A percentile compares a stretch with the other conserved stretches of the same genome.
Evolutionary conservation across 2,797 vertebrate genomes (phyloP).

Genomic region (Perodicticus potto): DNA sequence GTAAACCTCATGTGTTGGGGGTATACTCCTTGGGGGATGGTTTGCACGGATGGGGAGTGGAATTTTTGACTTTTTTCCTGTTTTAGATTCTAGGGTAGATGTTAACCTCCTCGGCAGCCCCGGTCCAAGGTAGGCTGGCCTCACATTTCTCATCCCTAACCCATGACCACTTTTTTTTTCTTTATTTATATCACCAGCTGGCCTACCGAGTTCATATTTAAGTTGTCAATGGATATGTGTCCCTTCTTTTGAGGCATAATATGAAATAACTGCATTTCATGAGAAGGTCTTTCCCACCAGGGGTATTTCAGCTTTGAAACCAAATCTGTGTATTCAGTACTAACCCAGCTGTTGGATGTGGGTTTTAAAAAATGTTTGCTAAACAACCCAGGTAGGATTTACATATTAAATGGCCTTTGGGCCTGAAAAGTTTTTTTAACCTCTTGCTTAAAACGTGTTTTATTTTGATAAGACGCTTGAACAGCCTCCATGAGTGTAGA

Average conservation of each 20-base stretch:
- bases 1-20: constrained; percentile 67
- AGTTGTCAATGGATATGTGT: constrained; percentile 78
- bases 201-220: constrained; percentile 85
- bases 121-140: constrained; percentile 56
- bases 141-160: constrained; percentile 62
- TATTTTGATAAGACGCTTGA: constrained; percentile 85
- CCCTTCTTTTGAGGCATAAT: constrained; percentile 77
- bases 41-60: constrained; percentile 68
- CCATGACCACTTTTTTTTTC: constrained; percentile 59
- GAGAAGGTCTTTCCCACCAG: constrained; percentile 61
- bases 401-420: constrained; percentile 84
- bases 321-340: constrained; percentile 83
- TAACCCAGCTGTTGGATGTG: constrained; percentile 84
- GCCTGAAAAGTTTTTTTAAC: constrained; percentile 83
- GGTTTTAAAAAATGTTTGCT: constrained; percentile 80
- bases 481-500: constrained; percentile 78
- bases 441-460: constrained; percentile 81
- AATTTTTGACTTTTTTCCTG: constrained; percentile 68
- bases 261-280: constrained; percentile 78
- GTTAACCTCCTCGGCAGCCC: constrained; percentile 71
- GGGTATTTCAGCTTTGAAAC: constrained; percentile 83
- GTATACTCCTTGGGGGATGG: constrained; percentile 69
- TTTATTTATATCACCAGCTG: constrained; percentile 79
- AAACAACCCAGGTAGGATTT: constrained; percentile 80
- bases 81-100: constrained; percentile 74